Base-by-base conservation (phyloP, 2,797 vertebrate genomes). In the Oophaga sylvatica region DNA sequence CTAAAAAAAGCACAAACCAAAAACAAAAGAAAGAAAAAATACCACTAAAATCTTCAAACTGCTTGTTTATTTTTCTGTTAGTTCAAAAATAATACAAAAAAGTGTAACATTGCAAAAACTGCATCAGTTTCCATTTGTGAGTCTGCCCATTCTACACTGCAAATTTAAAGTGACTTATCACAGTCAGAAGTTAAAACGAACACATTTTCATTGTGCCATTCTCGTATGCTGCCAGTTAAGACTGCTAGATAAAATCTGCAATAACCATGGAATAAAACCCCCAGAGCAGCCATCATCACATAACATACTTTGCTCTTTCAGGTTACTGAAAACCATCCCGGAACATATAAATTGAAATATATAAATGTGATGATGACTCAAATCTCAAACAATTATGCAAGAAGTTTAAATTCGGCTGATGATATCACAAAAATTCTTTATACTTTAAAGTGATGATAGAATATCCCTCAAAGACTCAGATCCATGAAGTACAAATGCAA, bases 341-440 rank as follows among this genome's bases (percentile, higher is more conserved):
- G 41, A 16, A 73, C 29, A 71, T 73, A 12, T 59, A 65, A n/a
- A n/a, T 81, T 12, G 62, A 29, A 22, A 67, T 45, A 81, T 81
- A 15, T 67, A 62, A 81, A 41, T 81, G 13, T 7, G 5, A 41
- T 35, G 59, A 48, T 63, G 35, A 67, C 35, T 65, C 22, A 63
- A 41, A 35, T 20, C 16, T 59, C 48, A 73, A 83, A 22, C 53
- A n/a, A 26, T 60, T 20, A 71, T 62, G 26, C 81, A 84, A 62
- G 35, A 16, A 73, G 73, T 57, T 76, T 84, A 76, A 59, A 60
- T 17, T 11, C 35, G 56, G 29, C 31, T 62, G 31, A 22, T 84
- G 31, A 60, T 45, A 60, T 48, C 71, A 84, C 31, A 1, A 84
- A 84, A 62, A 29, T 62, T 76, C 17, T 84, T 75, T 75, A 62